Evolutionary conservation across 1,140 invertebrate genomes (phyloP).

Genomic region (Sweltsa coloradensis): DNA sequence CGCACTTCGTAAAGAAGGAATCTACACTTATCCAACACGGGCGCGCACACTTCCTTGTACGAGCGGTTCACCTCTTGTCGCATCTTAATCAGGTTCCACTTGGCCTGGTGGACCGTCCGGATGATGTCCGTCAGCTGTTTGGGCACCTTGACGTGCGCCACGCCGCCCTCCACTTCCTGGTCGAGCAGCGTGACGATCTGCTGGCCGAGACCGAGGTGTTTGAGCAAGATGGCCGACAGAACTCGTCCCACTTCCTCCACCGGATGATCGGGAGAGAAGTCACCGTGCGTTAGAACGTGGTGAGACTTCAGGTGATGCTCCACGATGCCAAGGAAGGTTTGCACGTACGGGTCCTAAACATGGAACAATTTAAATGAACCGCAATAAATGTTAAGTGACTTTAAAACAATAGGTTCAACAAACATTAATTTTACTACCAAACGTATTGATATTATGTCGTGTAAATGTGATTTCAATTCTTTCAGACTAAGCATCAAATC

Average conservation of each 20-base stretch:
- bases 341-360: slow-evolving; percentile 64
- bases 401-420: too few relatives aligned
- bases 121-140: slow-evolving; percentile 65
- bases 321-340: slow-evolving; percentile 62
- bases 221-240: slow-evolving; percentile 70
- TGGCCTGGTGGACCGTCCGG: slow-evolving; percentile 72
- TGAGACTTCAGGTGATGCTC: slow-evolving; percentile 67
- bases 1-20: slow-evolving; percentile 85
- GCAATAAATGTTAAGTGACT: too few relatives aligned
- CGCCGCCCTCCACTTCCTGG: slow-evolving; percentile 34
- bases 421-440: too few relatives aligned
- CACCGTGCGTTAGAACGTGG: slow-evolving; percentile 58
- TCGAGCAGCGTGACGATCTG: slow-evolving; percentile 53
- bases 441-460: too few relatives aligned
- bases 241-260: slow-evolving; percentile 84
- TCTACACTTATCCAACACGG: too few relatives aligned
- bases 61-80: slow-evolving; percentile 81
- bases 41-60: slow-evolving; percentile 95
- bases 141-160: slow-evolving; percentile 39
- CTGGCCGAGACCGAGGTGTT: slow-evolving; percentile 70
- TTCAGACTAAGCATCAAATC: too few relatives aligned
- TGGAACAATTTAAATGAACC: too few relatives aligned
- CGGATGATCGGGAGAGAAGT: slow-evolving; percentile 81
- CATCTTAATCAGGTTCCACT: slow-evolving; percentile 79
- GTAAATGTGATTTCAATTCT: too few relatives aligned